phyloP scores from a whole-genome alignment of 2,888 invertebrate species.

The Hirtodrosophila trivittata region DNA sequence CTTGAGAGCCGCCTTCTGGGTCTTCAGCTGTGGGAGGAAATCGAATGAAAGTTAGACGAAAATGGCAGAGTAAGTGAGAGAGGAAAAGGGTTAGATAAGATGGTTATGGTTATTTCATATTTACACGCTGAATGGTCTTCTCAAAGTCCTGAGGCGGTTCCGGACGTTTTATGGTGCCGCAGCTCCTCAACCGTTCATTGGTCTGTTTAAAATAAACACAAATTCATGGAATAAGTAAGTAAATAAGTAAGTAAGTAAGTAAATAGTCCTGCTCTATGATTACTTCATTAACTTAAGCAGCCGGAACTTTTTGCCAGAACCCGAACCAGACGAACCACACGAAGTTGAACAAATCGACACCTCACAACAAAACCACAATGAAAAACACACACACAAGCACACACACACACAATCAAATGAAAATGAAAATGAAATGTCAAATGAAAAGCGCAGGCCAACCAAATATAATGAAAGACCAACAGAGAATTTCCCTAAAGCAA shows the following conservation, averaged over 20 bases:
- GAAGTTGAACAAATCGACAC: slow-evolving; percentile 65
- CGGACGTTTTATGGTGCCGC: slow-evolving; percentile 82
- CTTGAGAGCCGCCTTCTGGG: slow-evolving; percentile 83
- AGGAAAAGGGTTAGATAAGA: not conserved
- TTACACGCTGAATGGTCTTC: slow-evolving; percentile 84
- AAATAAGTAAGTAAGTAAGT: slow-evolving; percentile 11
- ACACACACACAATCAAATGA: slow-evolving; percentile 26
- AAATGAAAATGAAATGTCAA: slow-evolving; percentile 67
- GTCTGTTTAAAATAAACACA: slow-evolving; percentile 66
- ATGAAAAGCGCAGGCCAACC: slow-evolving; percentile 59
- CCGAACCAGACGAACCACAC: slow-evolving; percentile 21
- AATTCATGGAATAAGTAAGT: slow-evolving; percentile 39
- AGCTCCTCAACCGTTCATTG: slow-evolving; percentile 81
- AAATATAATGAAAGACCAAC: slow-evolving; percentile 70
- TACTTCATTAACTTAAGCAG: slow-evolving; percentile 67
- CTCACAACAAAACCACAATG: slow-evolving; percentile 48
- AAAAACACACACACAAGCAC: slow-evolving; percentile 32
- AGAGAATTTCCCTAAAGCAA: slow-evolving; percentile 71
- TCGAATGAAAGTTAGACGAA: slow-evolving; percentile 4
- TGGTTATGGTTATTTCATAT: slow-evolving; percentile 32
- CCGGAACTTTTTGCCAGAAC: slow-evolving; percentile 1
- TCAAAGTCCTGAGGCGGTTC: slow-evolving; percentile 84
- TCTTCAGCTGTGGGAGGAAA: slow-evolving; percentile 80
- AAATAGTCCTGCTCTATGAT: slow-evolving; percentile 42
- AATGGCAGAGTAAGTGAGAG: not conserved